Evolutionary conservation across 2,888 invertebrate genomes (phyloP).

Genomic region (Limnephilus marmoratus): DNA sequence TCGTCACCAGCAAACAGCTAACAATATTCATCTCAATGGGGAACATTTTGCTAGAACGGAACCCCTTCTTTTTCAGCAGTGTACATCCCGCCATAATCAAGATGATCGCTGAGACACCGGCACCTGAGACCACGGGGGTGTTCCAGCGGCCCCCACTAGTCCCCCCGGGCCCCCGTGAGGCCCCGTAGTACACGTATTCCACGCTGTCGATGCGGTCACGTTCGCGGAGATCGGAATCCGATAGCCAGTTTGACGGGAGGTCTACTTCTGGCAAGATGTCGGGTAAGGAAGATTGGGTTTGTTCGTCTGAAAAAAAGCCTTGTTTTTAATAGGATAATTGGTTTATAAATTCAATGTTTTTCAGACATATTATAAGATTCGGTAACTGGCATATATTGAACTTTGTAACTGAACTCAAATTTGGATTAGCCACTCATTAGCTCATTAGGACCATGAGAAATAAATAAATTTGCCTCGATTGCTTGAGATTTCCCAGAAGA

Average conservation of each 20-base stretch:
- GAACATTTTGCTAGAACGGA: slow-evolving; percentile 77
- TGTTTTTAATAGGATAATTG: too few species aligned
- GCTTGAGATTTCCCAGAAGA: too few species aligned
- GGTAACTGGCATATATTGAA: too few species aligned
- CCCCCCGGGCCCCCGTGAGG: slow-evolving; percentile 31
- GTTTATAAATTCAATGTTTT: too few species aligned
- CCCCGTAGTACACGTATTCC: slow-evolving; percentile 83
- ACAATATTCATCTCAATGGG: slow-evolving; percentile 79
- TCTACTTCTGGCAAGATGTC: slow-evolving; percentile 76
- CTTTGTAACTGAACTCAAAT: too few species aligned
- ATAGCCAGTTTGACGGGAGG: slow-evolving; percentile 80
- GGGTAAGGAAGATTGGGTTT: slow-evolving; percentile 12
- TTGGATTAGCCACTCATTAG: too few species aligned
- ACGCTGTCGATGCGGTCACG: slow-evolving; percentile 85
- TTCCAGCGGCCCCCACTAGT: slow-evolving; percentile 69
- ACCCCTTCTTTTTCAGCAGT: slow-evolving; percentile 74
- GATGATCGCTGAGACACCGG: slow-evolving; percentile 66
- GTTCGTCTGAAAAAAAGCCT: slow-evolving; percentile 13
- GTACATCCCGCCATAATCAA: slow-evolving; percentile 70
- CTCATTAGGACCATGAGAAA: too few species aligned
- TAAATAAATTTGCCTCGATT: too few species aligned
- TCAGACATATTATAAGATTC: too few species aligned
- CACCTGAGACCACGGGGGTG: slow-evolving; percentile 55
- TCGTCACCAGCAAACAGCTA: slow-evolving; percentile 79
- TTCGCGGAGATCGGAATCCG: slow-evolving; percentile 82